Evolutionary conservation across 2,113 vertebrate species (phyloP), one percentile per base, ranked within the genome.

Genomic region (Clarias batrachus): DNA sequence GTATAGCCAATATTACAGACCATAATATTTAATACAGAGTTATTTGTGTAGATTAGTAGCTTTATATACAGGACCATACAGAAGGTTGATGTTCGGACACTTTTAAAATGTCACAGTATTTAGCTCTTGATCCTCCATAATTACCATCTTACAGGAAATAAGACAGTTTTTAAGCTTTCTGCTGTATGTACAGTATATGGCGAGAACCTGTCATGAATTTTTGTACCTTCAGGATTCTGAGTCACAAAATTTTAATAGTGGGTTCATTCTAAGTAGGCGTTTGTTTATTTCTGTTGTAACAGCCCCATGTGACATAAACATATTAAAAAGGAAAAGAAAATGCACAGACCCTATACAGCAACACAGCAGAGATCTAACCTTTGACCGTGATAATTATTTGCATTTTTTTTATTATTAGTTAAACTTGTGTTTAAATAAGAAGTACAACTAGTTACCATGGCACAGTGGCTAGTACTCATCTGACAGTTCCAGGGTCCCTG

Each of bases 81-180:
- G 7, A 25, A 77, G 71, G 23, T 6, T 85, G 33, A 77, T 60
- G 60, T 37, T 57, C 19, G 65, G 52, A 4, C 21, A 65, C 12
- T 77, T 88, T 85, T 89, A 93, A 91, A 88, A 89, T 89, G 90
- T 91, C 89, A 90, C 83, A 89, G 88, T 83, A 68, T 90, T 87
- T 88, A 90, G 25, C 88, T 89, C 85, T 83, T 66, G 89, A 90
- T 33, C 27, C 70, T 16, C 37, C 41, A 77, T 88, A 81, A 88
- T 86, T 85, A 27, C 82, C 84, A 66, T 86, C 80, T 54, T 88
- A 71, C 85, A 89, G 88, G 88, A 90, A 89, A 89, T 83, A 8
- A 77, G 25, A 70, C 66, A 71, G 88, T 86, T 88, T 85, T 89
- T 85, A 62, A 88, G 89, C 89, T 91, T 91, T 92, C 74, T 74